Evolutionary conservation across 2,113 vertebrate species (phyloP), one percentile per base, ranked within the genome.

Genomic region (Furnarius figulus): DNA sequence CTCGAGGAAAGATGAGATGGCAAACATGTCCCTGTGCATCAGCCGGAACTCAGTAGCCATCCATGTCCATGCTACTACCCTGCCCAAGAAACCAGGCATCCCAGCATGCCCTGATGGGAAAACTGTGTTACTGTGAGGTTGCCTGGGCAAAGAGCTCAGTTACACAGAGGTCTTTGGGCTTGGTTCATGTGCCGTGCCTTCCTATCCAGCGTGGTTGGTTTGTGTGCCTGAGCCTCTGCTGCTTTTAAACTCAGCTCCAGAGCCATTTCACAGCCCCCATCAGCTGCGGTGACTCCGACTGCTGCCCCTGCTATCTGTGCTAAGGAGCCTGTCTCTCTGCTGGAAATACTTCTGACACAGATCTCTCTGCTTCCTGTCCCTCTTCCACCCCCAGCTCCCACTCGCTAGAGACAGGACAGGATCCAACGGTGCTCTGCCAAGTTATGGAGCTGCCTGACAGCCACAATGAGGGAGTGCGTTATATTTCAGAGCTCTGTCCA

Each of bases 131-230:
- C 27, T 0, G 0, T 16, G 46, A 33, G 11, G 44, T 44, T 73
- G 40, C 63, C 79, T 4, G 5, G 35, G 39, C 2, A 21, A 77
- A 19, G n/a, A 74, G 25, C 44, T 73, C 55, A 10, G 37, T 37
- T n/a, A 58, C 55, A 35, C 42, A 52, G 50, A 65, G 15, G 24
- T 5, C 2, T 0, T 35, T 14, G 39, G 20, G 24, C 33, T 86
- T 0, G 0, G 19, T 40, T 88, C 49, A 9, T 3, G 3, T 5
- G 1, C 62, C 37, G 24, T 37, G 21, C 56, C 21, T 47, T 39
- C 53, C 72, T 15, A 33, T 33, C 39, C 63, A 31, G 35, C 0
- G 6, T 2, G 0, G 18, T 16, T n/a, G 12, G 9, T 40, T 14
- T 4, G 2, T 23, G 37, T 44, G 42, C 33, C 59, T 2, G 2